Evolutionary conservation across 1,140 invertebrate genomes (phyloP).

Genomic region (Agrypnia vestita): DNA sequence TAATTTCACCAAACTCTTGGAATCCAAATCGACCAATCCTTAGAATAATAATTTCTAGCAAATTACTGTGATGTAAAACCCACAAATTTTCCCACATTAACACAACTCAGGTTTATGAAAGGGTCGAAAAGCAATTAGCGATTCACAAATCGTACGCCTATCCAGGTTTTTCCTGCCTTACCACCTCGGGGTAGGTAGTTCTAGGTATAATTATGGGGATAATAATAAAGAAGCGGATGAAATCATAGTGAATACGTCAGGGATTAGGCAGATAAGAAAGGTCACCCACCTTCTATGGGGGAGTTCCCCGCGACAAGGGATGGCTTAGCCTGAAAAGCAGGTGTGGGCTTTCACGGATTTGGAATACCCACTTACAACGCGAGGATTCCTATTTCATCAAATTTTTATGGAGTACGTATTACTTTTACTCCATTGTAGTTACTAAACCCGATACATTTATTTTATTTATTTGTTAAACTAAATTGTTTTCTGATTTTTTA

Average conservation of each 20-base stretch:
- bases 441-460: too few relatives aligned
- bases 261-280: constrained; percentile 39
- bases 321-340: constrained; percentile 21
- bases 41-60: too few relatives aligned
- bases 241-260: constrained; percentile 25
- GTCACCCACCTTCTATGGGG: constrained; percentile 2
- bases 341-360: constrained; percentile 5
- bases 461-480: too few relatives aligned
- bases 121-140: constrained; percentile 8
- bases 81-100: not conserved
- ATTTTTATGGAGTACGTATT: not conserved
- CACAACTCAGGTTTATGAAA: not conserved
- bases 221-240: constrained; percentile 34
- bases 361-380: not conserved
- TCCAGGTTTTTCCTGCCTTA: not conserved
- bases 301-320: not conserved
- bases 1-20: too few relatives aligned
- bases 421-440: too few relatives aligned
- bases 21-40: too few relatives aligned
- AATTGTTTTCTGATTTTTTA: too few relatives aligned
- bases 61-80: too few relatives aligned
- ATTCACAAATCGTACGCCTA: not conserved
- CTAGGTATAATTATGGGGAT: constrained; percentile 37
- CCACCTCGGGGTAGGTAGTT: not conserved
- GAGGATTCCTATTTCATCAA: not conserved